Conservation (phyloP, 2,113 vertebrate species). For the Oxygymnocypris stewartii region DNA sequence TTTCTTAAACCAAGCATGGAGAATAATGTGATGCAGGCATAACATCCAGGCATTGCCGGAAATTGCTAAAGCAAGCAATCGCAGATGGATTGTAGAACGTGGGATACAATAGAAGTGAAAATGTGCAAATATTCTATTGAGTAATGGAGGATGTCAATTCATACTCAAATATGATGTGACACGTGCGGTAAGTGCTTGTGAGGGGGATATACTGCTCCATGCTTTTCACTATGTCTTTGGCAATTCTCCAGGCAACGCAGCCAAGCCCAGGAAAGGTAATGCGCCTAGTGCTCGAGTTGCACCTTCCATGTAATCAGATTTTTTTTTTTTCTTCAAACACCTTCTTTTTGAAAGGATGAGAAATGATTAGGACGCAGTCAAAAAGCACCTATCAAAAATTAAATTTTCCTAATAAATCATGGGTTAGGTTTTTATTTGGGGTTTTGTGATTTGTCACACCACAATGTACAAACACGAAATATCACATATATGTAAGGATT, state of each 20-base stretch:
- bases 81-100: slow-evolving; percentile 17
- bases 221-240: slow-evolving; percentile 45
- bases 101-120: slow-evolving; percentile 46
- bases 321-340: slow-evolving; percentile 46
- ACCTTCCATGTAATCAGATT: slow-evolving; percentile 63
- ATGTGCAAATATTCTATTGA: slow-evolving; percentile 31
- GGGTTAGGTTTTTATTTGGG: background rate
- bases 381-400: background rate
- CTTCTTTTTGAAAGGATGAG: background rate
- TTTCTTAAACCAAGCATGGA: slow-evolving; percentile 43
- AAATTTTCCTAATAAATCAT: background rate
- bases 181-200: slow-evolving; percentile 44
- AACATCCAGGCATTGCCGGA: slow-evolving; percentile 28
- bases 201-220: slow-evolving; percentile 17
- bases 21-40: slow-evolving; percentile 13
- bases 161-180: slow-evolving; percentile 50
- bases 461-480: background rate
- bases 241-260: slow-evolving; percentile 54
- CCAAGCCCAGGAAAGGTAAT: slow-evolving; percentile 60
- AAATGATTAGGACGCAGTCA: background rate
- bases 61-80: slow-evolving; percentile 25
- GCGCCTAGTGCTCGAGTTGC: slow-evolving; percentile 63
- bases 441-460: background rate
- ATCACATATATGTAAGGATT: background rate
- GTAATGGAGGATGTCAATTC: slow-evolving; percentile 49